Base-by-base conservation (phyloP, 53 echinoderm and acorn worm species). In the Henricia sp. region DNA sequence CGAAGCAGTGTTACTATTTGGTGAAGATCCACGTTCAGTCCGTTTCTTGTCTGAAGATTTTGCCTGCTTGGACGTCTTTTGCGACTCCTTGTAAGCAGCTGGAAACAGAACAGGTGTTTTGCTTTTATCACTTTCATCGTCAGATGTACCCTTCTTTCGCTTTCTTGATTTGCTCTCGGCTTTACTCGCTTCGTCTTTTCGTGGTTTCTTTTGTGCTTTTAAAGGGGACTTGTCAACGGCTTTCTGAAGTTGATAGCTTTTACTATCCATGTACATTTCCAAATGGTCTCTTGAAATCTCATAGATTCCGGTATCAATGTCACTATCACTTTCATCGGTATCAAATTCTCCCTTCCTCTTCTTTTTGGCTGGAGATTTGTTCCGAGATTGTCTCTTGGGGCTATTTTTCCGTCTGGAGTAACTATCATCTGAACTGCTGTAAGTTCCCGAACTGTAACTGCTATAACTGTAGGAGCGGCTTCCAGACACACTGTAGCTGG, bases 221-320 rank as follows among this genome's bases (percentile, higher is more conserved):
- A 57, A 24, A 1, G 65, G 80, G 33, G 46, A 23, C 14, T 41
- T 64, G n/a, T 57, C 56, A 42, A 30, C 80, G 3, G n/a, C 23
- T 48, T 80, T 80, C 46, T 34, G 46, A 23, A 33, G 21, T 48
- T 80, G 80, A 30, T 80, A 80, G 65, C 64, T 80, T 34, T 80
- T 64, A 46, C 76, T 86, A 14, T 86, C 86, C 51, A 75, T 67
- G 41, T 75, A 86, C 66, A 71, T 75, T 36, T 86, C 86, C 11
- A 86, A 28, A 51, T 52, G 66, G 50, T 86, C 86, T 28, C 51
- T 40, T 20, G 75, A 75, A 36, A 86, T 67, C 28, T 86, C 86
- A 37, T 86, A 86, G 67, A 86, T 65, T 35, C 75, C 74, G 5
- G 67, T 68, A 63, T 86, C 86, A 17, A 86, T 24, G 6, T 86